Conservation (phyloP, 2,797 vertebrate species). For the Nyctibius grandis region DNA sequence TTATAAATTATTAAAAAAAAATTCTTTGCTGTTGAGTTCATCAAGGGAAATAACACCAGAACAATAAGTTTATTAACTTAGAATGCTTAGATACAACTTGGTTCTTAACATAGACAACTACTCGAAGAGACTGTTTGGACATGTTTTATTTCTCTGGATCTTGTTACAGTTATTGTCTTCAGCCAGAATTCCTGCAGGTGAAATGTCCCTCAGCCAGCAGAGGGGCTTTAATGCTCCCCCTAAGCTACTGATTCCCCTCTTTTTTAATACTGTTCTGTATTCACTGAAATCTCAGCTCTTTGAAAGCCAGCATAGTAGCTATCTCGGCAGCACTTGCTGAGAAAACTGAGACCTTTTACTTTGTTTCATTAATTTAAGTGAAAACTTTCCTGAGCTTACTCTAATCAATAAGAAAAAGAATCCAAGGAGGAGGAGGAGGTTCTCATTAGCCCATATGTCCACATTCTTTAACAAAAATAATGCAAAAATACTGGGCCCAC, state of each 20-base stretch:
- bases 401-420: neutral
- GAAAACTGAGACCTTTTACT: neutral
- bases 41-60: neutral
- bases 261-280: neutral
- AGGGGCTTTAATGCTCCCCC: neutral
- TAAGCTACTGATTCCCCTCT: neutral
- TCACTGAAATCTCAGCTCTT: neutral
- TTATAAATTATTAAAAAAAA: neutral
- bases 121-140: neutral
- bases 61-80: neutral
- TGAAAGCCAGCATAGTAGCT: neutral
- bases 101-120: neutral
- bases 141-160: neutral
- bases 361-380: neutral
- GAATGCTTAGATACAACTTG: neutral
- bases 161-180: neutral
- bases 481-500: neutral
- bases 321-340: neutral
- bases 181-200: neutral
- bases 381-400: neutral
- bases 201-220: neutral
- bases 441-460: neutral
- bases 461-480: neutral
- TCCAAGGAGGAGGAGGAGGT: neutral
- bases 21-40: neutral